Evolutionary conservation across 2,113 vertebrate genomes (phyloP).

Genomic region (Cochlearius cochlearius): DNA sequence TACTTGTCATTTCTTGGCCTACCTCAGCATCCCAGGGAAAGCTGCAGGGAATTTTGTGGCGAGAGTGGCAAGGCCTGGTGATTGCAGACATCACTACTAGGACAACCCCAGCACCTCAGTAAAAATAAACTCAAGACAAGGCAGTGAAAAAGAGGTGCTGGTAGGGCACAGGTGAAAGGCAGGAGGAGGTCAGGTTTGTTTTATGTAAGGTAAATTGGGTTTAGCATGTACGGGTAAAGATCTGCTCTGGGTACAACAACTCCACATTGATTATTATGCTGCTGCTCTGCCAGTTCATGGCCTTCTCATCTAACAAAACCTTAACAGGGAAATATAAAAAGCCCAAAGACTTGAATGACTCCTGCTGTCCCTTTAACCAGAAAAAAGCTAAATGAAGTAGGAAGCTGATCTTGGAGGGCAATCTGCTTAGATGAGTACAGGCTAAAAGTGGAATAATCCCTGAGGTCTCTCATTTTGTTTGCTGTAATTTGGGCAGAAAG

Average conservation of each 20-base stretch:
- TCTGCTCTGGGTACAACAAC: background rate
- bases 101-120: background rate
- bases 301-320: background rate
- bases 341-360: background rate
- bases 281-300: background rate
- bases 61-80: background rate
- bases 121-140: background rate
- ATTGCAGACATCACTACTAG: background rate
- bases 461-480: conserved; percentile 20
- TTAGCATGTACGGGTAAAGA: background rate
- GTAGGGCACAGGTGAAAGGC: background rate
- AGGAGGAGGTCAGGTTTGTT: background rate
- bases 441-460: conserved; percentile 67
- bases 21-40: background rate
- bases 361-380: conserved; percentile 29
- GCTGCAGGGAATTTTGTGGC: background rate
- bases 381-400: conserved; percentile 47
- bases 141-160: background rate
- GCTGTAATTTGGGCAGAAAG: conserved; percentile 22
- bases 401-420: conserved; percentile 44
- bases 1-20: background rate
- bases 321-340: background rate
- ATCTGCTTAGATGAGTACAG: conserved; percentile 55
- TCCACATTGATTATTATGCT: background rate
- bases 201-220: background rate